Conservation (phyloP, 2,888 invertebrate species). For the Cheiracanthium punctorium region DNA sequence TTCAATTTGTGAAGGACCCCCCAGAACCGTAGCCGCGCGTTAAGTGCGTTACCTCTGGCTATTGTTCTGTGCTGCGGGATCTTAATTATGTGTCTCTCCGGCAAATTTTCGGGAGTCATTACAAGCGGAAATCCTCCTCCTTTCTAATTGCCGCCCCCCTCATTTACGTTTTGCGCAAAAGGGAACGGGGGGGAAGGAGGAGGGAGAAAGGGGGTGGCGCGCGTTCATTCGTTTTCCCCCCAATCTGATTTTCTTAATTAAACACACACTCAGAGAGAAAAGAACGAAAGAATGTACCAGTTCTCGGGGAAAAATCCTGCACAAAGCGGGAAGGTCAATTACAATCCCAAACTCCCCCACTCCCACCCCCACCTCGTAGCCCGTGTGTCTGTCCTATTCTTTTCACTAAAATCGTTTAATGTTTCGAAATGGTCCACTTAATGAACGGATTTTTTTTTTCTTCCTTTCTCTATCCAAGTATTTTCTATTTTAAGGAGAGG, state of each 20-base stretch:
- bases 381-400: too few relatives aligned
- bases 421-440: conserved; percentile 56
- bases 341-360: background rate
- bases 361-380: too few relatives aligned
- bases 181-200: background rate
- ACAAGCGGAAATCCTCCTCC: conserved; percentile 70
- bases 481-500: background rate
- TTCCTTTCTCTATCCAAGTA: too few relatives aligned
- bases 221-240: conserved; percentile 41
- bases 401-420: conserved; percentile 44
- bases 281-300: conserved; percentile 28
- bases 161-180: conserved; percentile 37
- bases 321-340: conserved; percentile 35
- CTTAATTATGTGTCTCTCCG: conserved; percentile 70
- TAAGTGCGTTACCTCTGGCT: conserved; percentile 69
- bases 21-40: conserved; percentile 19
- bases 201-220: background rate
- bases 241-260: conserved; percentile 70
- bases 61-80: conserved; percentile 68
- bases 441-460: conserved; percentile 61
- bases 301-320: conserved; percentile 17
- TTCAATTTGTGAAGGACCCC: conserved; percentile 43
- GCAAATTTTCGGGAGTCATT: conserved; percentile 69
- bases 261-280: conserved; percentile 59
- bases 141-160: conserved; percentile 61